Conservation (phyloP, 2,113 vertebrate genomes). For the Rhabdornis inornatus region DNA sequence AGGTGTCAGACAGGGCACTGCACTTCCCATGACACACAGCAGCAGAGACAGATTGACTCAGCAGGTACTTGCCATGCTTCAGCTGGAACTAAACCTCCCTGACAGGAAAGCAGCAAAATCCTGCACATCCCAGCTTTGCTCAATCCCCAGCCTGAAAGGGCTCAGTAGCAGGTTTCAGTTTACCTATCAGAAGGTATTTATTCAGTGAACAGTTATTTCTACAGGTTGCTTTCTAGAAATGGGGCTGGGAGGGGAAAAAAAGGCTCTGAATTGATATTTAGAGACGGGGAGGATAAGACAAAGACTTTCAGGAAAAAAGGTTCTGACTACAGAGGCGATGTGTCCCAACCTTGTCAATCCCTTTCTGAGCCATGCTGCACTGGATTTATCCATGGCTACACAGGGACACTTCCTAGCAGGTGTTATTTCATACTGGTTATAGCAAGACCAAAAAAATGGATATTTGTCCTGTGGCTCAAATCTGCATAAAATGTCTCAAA, state of each 20-base stretch:
- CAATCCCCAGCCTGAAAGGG: not conserved
- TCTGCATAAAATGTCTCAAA: not conserved
- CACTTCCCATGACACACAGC: not conserved
- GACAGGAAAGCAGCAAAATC: not conserved
- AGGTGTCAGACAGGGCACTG: conserved; percentile 1
- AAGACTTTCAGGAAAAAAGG: not conserved
- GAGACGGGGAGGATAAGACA: not conserved
- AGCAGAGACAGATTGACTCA: not conserved
- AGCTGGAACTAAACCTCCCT: not conserved
- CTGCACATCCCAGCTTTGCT: not conserved
- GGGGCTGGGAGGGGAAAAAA: not conserved
- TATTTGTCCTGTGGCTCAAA: not conserved
- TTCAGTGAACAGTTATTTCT: not conserved
- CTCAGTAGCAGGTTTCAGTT: not conserved
- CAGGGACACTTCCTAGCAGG: not conserved
- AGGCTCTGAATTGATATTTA: not conserved
- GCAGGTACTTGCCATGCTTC: not conserved
- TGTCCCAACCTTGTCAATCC: not conserved
- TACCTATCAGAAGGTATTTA: not conserved
- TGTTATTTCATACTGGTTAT: not conserved
- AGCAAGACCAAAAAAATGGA: not conserved
- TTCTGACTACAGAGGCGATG: not conserved
- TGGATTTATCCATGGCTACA: not conserved
- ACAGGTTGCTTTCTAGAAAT: not conserved
- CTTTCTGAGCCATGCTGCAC: not conserved